phyloP scores from a whole-genome alignment of 2,113 vertebrate species.

The Phylloscopus whistleri region DNA sequence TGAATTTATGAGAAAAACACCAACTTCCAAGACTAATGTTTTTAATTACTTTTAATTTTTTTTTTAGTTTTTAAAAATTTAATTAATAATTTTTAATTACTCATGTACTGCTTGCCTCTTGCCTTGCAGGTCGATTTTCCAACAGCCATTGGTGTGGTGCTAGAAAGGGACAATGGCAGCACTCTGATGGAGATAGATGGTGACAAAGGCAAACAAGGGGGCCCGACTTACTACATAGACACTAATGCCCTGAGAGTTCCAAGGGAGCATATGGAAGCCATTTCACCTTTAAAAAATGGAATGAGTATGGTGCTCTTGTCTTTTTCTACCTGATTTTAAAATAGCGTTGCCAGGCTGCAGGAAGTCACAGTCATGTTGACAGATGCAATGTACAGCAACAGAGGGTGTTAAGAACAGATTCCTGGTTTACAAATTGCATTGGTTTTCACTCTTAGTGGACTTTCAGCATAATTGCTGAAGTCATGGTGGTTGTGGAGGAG shows the following conservation, averaged over 20 bases:
- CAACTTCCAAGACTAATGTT: neutral
- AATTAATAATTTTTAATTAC: too few relatives aligned
- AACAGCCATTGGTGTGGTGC: conserved; percentile 91
- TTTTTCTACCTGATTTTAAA: neutral
- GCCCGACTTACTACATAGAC: conserved; percentile 94
- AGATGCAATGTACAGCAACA: neutral
- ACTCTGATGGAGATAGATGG: conserved; percentile 95
- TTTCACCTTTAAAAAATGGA: conserved; percentile 97
- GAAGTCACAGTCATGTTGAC: neutral
- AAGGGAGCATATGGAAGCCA: conserved; percentile 94
- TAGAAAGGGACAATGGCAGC: conserved; percentile 94
- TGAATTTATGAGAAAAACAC: neutral
- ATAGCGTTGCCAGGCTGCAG: neutral
- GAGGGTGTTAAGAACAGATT: neutral
- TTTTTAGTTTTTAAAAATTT: too few relatives aligned
- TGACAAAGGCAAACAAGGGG: conserved; percentile 91
- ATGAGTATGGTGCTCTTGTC: conserved; percentile 84
- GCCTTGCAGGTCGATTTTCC: conserved; percentile 92
- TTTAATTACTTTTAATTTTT: too few relatives aligned
- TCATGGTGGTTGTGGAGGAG: neutral
- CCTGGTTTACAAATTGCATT: neutral
- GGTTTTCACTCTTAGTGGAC: neutral
- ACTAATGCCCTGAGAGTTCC: conserved; percentile 95
- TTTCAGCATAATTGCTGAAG: neutral
- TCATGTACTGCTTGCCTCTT: neutral